Evolutionary conservation across 2,888 invertebrate species (phyloP).

Genomic region (Slavum lentiscoides): DNA sequence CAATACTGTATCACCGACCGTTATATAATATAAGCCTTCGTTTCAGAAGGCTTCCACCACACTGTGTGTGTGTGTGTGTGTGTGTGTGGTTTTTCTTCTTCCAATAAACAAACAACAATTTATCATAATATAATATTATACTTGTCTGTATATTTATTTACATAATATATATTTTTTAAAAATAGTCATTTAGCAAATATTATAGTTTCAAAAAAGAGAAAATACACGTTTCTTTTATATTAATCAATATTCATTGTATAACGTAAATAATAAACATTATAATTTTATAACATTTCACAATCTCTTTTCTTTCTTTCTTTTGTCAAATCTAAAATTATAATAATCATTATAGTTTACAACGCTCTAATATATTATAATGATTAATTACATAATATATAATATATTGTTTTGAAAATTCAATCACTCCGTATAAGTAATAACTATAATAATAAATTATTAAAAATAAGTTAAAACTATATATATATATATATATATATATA

Average conservation of each 20-base stretch:
- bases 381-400: conserved; percentile 40
- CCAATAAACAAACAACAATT: background rate
- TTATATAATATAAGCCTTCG: too few species aligned
- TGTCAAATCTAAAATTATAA: conserved; percentile 41
- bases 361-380: conserved; percentile 32
- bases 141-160: conserved; percentile 46
- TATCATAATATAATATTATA: conserved; percentile 36
- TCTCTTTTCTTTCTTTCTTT: background rate
- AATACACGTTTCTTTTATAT: conserved; percentile 49
- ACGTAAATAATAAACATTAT: conserved; percentile 51
- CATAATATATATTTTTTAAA: conserved; percentile 31
- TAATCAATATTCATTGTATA: conserved; percentile 40
- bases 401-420: conserved; percentile 37
- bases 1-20: too few species aligned
- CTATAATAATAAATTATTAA: conserved; percentile 52
- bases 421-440: conserved; percentile 32
- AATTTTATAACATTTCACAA: conserved; percentile 40
- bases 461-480: conserved; percentile 49
- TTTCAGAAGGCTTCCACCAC: too few species aligned
- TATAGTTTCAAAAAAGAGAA: conserved; percentile 48
- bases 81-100: background rate
- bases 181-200: conserved; percentile 52
- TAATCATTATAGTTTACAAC: conserved; percentile 43
- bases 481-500: conserved; percentile 24
- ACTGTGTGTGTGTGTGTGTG: too few species aligned